Evolutionary conservation across 2,888 invertebrate species (phyloP), one percentile per base, ranked within the genome.

Genomic region (Perizoma flavofasciatum): DNA sequence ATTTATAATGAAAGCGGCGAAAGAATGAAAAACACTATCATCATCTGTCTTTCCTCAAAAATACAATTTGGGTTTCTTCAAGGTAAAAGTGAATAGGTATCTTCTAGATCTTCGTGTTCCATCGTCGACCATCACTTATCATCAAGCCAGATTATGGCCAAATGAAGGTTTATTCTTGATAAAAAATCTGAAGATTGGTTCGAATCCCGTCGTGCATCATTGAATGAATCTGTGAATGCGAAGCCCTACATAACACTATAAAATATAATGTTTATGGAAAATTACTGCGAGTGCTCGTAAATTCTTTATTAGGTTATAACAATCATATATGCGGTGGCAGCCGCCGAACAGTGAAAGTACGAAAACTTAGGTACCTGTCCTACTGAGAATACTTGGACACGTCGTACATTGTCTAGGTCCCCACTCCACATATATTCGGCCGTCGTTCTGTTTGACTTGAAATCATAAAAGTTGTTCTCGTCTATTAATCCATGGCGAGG

Each of bases 381-480:
- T 49, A 39, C 33, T 10, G n/a, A 50, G 47, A 51, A 52, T 48
- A 47, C 54, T 43, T 48, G 51, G 48, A 56, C 44, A 46, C 43
- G 50, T 63, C 37, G 45, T 55, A 54, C 52, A 68, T 64, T 57
- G 66, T 69, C 57, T 67, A 66, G 58, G 63, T 63, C 61, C 69
- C 57, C 65, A 67, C 70, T 70, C 70, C 72, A 72, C 68, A 79
- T 79, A 81, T 70, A 70, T 72, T 74, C 64, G 69, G 71, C 67
- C 70, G 77, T 79, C 79, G 81, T 77, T 82, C 79, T 86, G 86
- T 90, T 89, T 88, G 84, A 89, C 85, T 89, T 89, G 85, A 91
- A 91, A 91, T 90, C 89, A 91, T 90, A 90, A 91, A 90, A 91
- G 89, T 91, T 88, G 88, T 88, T 90, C 88, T 86, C 86, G 82